Evolutionary conservation across 2,888 invertebrate genomes (phyloP), one percentile per base, ranked within the genome.

Genomic region (Morpho deidamia): DNA sequence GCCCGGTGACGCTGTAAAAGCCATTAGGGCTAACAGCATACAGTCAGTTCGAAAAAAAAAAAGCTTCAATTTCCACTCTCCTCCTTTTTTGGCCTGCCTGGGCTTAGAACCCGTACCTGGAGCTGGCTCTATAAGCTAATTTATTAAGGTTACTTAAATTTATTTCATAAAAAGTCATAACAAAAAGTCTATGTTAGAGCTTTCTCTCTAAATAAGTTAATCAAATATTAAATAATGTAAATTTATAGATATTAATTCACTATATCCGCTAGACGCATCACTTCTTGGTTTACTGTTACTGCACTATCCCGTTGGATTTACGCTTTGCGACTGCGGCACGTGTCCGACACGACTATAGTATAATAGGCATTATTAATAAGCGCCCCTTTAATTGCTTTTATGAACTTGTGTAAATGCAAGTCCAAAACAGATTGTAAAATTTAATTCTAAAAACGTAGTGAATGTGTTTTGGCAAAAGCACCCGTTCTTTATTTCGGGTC

Each of bases 161-260:
- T 23, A 5, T 5, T 1, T 5, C 23, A 23, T 5, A 23, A 23
- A 3, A 23, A 23, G 23, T 2, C 23, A 46, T 46, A 38, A 35
- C 12, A 45, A 32, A 7, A 11, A 11, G 33, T 11, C 5, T 41
- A 39, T 46, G 2, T 11, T 33, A 40, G 12, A 33, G 47, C 47
- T 47, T 47, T 48, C 48, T 48, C 48, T 48, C 53, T 47, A 33
- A 7, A 40, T 48, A 53, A 44, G 53, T 45, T 46, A 55, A 58
- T 51, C n/a, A 33, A 12, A 10, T 7, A 34, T 33, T 59, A 51
- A 51, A 56, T 61, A 57, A 59, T 59, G 59, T 11, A 53, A 59
- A 61, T 61, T 34, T 44, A 45, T 54, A 5, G 50, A 42, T 56
- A 47, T 55, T 51, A 52, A 51, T 54, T 40, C 42, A 46, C 46